Evolutionary conservation across 2,888 invertebrate species (phyloP).

Genomic region (Zaprionus lineosus): DNA sequence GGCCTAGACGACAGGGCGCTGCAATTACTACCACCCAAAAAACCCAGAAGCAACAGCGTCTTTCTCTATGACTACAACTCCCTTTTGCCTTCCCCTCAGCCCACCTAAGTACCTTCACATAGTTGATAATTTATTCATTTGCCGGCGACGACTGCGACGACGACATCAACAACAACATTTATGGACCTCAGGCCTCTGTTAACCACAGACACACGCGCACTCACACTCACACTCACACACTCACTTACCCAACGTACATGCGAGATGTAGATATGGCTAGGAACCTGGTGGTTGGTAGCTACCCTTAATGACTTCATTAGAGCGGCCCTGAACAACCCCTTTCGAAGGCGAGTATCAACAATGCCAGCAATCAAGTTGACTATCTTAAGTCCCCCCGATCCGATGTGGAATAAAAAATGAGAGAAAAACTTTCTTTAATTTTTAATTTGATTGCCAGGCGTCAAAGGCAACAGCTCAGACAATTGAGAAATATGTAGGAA

Average conservation of each 20-base stretch:
- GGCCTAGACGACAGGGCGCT: slow-evolving; percentile 71
- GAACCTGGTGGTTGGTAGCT: slow-evolving; percentile 31
- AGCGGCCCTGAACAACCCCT: slow-evolving; percentile 36
- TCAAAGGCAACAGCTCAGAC: slow-evolving; percentile 68
- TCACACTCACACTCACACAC: slow-evolving; percentile 38
- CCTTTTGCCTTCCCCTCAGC: too few species aligned
- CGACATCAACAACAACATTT: slow-evolving; percentile 40
- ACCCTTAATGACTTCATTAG: slow-evolving; percentile 76
- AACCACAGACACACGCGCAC: not conserved
- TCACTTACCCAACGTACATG: slow-evolving; percentile 29
- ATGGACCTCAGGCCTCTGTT: slow-evolving; percentile 53
- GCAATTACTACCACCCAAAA: slow-evolving; percentile 58
- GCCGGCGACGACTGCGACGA: slow-evolving; percentile 35
- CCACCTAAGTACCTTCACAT: slow-evolving; percentile 59
- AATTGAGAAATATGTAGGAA: slow-evolving; percentile 57
- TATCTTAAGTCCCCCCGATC: slow-evolving; percentile 33
- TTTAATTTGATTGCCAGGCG: slow-evolving; percentile 65
- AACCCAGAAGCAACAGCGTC: slow-evolving; percentile 28
- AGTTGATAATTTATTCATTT: slow-evolving; percentile 77
- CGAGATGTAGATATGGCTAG: slow-evolving; percentile 16
- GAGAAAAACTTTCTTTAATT: slow-evolving; percentile 36
- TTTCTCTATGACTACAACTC: slow-evolving; percentile 20
- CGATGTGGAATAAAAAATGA: not conserved
- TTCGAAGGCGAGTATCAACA: slow-evolving; percentile 8
- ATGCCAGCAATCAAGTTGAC: slow-evolving; percentile 50